Evolutionary conservation across 2,888 invertebrate genomes (phyloP), one percentile per base, ranked within the genome.

Genomic region (Dryococelus australis): DNA sequence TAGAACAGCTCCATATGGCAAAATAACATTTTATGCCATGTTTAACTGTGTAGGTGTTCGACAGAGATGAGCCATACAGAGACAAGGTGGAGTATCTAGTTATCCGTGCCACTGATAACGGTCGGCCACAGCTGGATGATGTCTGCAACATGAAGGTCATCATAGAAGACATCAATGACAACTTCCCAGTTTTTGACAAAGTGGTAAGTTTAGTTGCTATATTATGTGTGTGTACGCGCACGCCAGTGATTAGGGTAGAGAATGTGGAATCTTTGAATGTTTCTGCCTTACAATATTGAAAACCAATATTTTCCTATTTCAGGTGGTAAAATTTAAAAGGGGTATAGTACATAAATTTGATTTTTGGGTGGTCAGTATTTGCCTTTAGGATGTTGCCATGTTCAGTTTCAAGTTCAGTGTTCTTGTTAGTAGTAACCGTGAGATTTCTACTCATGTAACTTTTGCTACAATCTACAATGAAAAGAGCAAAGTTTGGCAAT

Each of bases 81-180:
- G 92, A 98, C 96, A 93, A 97, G 96, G 93, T 95, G 94, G 88
- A 93, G 20, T 97, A 97, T 91, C 94, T 98, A 86, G 98, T 98
- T 53, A 97, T 99, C 12, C 95, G 97, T 92, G 99, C 98, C 0
- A 97, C 97, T 88, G 99, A 99, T 93, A 97, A 98, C 92, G 99
- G 99, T 0, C 95, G 96, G 90, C 98, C 98, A 0, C 96, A 96
- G 85, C 93, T 99, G 86, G 98, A 98, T 90, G 98, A 98, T 91
- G 97, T 98, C 87, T 99, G 99, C 92, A 98, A 98, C 9, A 97
- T 99, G 92, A 97, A 96, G 93, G 97, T 98, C 87, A 95, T 96
- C 89, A 97, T 99, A 89, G 95, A 95, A 91, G 99, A 99, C 93
- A 95, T 98, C 91, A 99, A 99, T 93, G 99, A 99, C 92, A 99